Conservation (phyloP, 2,797 vertebrate genomes). For the Alectoris magna region DNA sequence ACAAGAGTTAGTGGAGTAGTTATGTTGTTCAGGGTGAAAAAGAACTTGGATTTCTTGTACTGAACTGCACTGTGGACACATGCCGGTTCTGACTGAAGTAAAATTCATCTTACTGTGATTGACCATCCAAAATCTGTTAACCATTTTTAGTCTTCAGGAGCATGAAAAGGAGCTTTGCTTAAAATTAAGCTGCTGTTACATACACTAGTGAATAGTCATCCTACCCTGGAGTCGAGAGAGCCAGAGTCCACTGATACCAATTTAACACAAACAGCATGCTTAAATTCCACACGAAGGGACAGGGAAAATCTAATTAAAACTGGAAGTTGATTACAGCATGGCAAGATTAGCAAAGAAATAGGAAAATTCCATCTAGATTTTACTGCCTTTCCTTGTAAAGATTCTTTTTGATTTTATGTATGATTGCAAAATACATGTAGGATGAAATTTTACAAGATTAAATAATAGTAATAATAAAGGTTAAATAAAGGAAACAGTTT, state of each 20-base stretch:
- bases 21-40: not conserved
- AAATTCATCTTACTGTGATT: not conserved
- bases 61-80: not conserved
- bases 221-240: not conserved
- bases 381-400: not conserved
- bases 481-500: not conserved
- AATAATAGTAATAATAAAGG: no score
- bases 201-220: not conserved
- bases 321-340: not conserved
- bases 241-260: not conserved
- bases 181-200: not conserved
- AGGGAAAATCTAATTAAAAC: not conserved
- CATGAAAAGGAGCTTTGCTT: not conserved
- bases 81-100: not conserved
- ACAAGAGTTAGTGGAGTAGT: not conserved
- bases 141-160: not conserved
- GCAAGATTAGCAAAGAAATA: slow-evolving; percentile 1
- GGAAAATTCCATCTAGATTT: not conserved
- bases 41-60: not conserved
- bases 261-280: not conserved
- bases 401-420: not conserved
- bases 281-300: not conserved
- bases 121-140: not conserved
- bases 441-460: not conserved
- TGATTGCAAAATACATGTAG: not conserved